phyloP scores from a whole-genome alignment of 2,113 vertebrate species.

The Rhinolophus sinicus region DNA sequence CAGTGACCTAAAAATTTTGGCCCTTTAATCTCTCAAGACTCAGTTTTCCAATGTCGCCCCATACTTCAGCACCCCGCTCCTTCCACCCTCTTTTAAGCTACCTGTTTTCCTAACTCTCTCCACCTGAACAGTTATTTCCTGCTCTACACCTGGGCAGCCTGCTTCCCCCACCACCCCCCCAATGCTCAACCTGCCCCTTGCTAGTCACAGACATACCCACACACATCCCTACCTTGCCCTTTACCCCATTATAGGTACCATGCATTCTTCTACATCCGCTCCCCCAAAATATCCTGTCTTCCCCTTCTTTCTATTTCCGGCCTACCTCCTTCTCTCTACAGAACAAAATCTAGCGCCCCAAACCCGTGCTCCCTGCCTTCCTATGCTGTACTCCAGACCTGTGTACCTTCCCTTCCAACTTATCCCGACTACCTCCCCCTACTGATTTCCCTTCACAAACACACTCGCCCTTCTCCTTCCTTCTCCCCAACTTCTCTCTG shows the following conservation, averaged over 20 bases:
- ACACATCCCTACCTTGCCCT: neutral
- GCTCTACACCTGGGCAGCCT: neutral
- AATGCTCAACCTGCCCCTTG: neutral
- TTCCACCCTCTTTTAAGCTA: constrained; percentile 13
- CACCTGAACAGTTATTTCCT: neutral
- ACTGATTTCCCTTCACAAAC: neutral
- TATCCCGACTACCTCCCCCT: neutral
- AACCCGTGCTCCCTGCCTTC: neutral
- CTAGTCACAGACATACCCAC: neutral
- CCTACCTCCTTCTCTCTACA: neutral
- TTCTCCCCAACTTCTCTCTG: constrained; percentile 10
- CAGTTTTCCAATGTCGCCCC: neutral
- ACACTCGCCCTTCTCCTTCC: neutral
- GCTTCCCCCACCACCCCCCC: neutral
- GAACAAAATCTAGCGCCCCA: neutral
- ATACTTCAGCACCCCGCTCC: neutral
- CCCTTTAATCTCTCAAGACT: constrained; percentile 26
- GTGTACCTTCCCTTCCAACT: neutral
- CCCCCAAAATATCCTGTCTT: neutral
- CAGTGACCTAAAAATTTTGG: constrained; percentile 25
- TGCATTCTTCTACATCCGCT: neutral
- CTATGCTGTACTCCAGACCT: neutral
- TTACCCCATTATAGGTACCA: neutral
- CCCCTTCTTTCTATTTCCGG: neutral
- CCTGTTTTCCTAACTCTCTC: constrained; percentile 1